Evolutionary conservation across 2,113 vertebrate species (phyloP), one percentile per base, ranked within the genome.

Genomic region (Etia nguti): DNA sequence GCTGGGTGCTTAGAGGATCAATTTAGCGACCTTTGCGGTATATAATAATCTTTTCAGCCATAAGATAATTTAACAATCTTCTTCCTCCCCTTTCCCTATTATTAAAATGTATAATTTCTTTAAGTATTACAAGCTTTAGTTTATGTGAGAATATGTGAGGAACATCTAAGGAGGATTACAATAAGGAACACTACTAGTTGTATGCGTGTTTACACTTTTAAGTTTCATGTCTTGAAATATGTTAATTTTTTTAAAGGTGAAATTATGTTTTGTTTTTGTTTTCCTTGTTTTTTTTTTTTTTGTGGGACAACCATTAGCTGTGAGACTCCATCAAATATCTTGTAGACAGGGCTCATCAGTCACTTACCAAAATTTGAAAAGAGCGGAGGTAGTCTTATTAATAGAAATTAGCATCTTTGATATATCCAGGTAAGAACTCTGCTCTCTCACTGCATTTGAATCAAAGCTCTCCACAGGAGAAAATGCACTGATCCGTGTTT

Each of bases 331-430:
- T 77, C 24, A 50, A 50, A 88, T 87, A 84, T 88, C 87, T 83
- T 82, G 84, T 26, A 48, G 88, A 54, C 88, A 90, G 80, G 90
- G 87, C 31, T 88, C 88, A 88, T 90, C 90, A 84, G 88, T 92
- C 83, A 86, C 81, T 43, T 43, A 48, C 18, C 46, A n/a, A 88
- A 77, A 93, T 88, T 81, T 89, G 86, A 92, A 83, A 82, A 68
- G 85, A 93, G 79, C n/a, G 0, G 50, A 79, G 73, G 41, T 48
- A 79, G 24, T 83, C 79, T 85, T 89, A 91, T 91, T 89, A 91
- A 90, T 93, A 90, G 84, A 88, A 86, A 91, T 86, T 41, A 86
- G 79, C 77, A 80, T 92, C 81, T 86, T 75, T 94, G 75, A 68
- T 92, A 62, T 80, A 92, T 81, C 88, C 46, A 50, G 89, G 87